Base-by-base conservation (phyloP, 2,888 invertebrate species). In the Plagodis pulveraria region DNA sequence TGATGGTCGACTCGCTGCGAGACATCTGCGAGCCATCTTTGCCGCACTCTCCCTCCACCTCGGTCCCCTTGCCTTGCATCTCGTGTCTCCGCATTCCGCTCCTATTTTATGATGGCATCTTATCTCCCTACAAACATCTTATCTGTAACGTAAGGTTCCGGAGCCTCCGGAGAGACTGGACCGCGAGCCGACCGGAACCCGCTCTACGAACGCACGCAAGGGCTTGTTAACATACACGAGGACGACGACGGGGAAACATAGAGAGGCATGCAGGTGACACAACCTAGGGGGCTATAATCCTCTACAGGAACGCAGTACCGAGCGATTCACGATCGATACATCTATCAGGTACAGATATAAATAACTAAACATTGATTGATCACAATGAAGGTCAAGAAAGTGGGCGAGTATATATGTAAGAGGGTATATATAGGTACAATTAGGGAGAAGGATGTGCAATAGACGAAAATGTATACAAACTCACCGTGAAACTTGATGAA, bases 1-100 rank as follows among this genome's bases (percentile, higher is more conserved):
- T 94, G 91, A 95, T 94, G 86, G 95, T 95, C 69, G 96, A 94
- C 91, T 95, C 96, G 93, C 96, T 94, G 88, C 95, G 95, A 70
- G 96, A 96, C 95, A 96, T 95, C 84, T 87, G 93, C 79, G 86
- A 83, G 80, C 84, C 82, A 59, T 86, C 84, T 77, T 86, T 87
- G 78, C 84, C 84, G 67, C 83, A 82, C 71, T 81, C 78, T 68
- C 84, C 81, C 71, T 81, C 78, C 69, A 77, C 77, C 76, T 88
- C 87, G 58, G 73, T 76, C 70, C 83, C 84, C 69, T 83, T 89
- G 84, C 78, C 77, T 79, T 85, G 90, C 89, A 86, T 87, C 79
- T 87, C 87, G 74, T 84, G 76, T 67, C 87, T 84, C 80, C 83
- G 89, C 89, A 91, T 89, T 80, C 80, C 70, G 84, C 87, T 89